Percentiles rank a stretch among this genome's conserved stretches.
These are phyloP conservation scores for Malthinus flaveolus DNA, from an alignment of 2,888 invertebrate genomes.

Conservation along the genomic window DNA sequence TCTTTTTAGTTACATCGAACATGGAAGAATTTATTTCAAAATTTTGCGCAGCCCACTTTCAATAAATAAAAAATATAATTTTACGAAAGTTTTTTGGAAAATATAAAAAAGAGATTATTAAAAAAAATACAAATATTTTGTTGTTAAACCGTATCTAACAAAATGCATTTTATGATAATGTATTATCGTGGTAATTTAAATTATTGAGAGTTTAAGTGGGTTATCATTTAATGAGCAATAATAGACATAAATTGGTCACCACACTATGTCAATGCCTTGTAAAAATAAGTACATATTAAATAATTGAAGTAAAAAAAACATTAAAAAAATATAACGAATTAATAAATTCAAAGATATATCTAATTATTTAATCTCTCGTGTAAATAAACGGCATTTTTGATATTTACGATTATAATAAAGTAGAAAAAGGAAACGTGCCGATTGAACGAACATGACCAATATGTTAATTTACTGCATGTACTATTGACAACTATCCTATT, in stretches of 20 bases:
- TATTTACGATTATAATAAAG: constrained; percentile 11
- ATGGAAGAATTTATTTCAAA: no score
- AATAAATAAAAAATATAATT: not conserved
- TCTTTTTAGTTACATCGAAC: no score
- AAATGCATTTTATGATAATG: no score
- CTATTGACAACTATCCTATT: constrained; percentile 13
- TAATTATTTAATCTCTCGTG: not conserved
- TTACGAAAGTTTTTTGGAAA: not conserved
- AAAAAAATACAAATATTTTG: no score
- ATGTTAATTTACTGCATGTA: constrained; percentile 19
- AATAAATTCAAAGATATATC: not conserved
- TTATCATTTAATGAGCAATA: constrained; percentile 4
- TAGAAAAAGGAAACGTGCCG: constrained; percentile 8
- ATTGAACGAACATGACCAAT: constrained; percentile 13
- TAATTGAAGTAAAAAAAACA: not conserved
- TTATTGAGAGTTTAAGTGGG: not conserved
- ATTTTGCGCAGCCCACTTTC: not conserved
- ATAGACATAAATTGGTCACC: not conserved
- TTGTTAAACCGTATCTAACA: no score
- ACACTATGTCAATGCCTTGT: not conserved
- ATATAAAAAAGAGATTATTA: not conserved
- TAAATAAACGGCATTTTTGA: constrained; percentile 15
- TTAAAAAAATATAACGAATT: not conserved
- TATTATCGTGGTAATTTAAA: not conserved
- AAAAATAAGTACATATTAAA: not conserved